Evolutionary conservation across 2,113 vertebrate genomes (phyloP).

Genomic region (Orthochromis indermauri): DNA sequence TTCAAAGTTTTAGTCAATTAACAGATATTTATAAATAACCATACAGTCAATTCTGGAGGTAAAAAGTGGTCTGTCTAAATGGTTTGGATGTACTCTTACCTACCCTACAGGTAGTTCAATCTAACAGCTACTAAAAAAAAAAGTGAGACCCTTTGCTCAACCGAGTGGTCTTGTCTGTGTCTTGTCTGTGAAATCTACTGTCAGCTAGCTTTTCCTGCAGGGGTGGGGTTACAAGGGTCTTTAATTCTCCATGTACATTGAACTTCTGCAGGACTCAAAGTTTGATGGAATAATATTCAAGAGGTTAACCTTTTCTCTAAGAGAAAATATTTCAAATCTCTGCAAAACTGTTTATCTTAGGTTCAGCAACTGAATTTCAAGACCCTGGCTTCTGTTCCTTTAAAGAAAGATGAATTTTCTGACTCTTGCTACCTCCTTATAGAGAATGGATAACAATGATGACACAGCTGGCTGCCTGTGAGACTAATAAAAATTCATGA

Average conservation of each 20-base stretch:
- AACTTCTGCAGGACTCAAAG: neutral
- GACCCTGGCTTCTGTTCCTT: neutral
- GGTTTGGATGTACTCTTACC: neutral
- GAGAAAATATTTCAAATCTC: neutral
- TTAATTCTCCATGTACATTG: neutral
- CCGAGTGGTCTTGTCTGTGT: neutral
- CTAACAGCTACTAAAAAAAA: neutral
- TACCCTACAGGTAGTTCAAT: neutral
- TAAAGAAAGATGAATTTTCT: neutral
- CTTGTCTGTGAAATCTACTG: neutral
- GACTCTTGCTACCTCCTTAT: neutral
- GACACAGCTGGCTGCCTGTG: neutral
- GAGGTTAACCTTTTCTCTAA: neutral
- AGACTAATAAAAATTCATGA: neutral
- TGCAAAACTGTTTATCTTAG: neutral
- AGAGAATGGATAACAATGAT: neutral
- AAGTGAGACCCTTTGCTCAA: neutral
- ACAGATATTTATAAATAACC: neutral
- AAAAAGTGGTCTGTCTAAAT: neutral
- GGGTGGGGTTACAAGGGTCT: neutral
- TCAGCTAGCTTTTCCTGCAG: neutral
- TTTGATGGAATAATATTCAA: neutral
- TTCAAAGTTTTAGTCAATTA: neutral
- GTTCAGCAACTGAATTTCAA: neutral
- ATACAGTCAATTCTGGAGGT: neutral